Evolutionary conservation across 2,797 vertebrate genomes (phyloP).

Genomic region (Clarias pachynema): DNA sequence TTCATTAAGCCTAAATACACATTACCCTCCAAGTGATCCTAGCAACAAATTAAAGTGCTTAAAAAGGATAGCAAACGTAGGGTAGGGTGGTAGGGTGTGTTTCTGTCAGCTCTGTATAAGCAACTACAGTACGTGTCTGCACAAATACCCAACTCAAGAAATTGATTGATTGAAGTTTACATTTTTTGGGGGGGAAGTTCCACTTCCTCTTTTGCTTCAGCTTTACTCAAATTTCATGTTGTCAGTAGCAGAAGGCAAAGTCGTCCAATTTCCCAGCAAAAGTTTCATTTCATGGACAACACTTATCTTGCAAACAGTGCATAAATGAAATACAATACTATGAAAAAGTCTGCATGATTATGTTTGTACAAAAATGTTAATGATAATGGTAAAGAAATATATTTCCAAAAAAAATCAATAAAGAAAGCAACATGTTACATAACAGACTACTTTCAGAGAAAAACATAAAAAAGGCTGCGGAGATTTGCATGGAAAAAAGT

Average conservation of each 20-base stretch:
- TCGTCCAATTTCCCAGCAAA: not conserved
- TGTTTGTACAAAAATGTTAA: too few species aligned
- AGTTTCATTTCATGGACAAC: not conserved
- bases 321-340: not conserved
- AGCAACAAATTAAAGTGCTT: not conserved
- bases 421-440: too few species aligned
- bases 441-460: not conserved
- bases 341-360: not conserved
- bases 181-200: not conserved
- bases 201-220: not conserved
- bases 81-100: too few species aligned
- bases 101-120: not conserved
- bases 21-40: not conserved
- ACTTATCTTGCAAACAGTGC: not conserved
- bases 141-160: not conserved
- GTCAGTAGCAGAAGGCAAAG: not conserved
- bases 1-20: conserved; percentile 43
- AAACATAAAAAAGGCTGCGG: not conserved
- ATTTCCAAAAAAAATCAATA: not conserved
- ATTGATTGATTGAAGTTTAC: not conserved
- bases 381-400: not conserved
- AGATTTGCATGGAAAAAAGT: not conserved
- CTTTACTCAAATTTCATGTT: not conserved
- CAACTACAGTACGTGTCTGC: not conserved
- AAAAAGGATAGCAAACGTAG: not conserved